These are phyloP conservation scores for Eupelmus urozonus DNA, from an alignment of 2,888 invertebrate genomes.

Conservation along the genomic window DNA sequence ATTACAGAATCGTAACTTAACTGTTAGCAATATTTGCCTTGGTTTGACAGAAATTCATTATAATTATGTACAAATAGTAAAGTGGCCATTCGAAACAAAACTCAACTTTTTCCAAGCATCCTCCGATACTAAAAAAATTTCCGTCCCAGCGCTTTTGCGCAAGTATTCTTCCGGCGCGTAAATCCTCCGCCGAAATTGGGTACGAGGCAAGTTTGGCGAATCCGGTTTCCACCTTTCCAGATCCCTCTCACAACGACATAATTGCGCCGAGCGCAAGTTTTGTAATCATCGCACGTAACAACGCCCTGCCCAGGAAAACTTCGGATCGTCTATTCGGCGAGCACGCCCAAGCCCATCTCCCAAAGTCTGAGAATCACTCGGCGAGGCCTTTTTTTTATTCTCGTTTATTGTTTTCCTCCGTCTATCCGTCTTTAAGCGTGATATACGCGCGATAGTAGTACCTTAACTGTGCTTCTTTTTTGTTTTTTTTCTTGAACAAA, in stretches of 20 bases:
- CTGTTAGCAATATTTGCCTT: no score
- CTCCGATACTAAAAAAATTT: no score
- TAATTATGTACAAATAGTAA: no score
- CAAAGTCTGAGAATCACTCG: constrained; percentile 5
- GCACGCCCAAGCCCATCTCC: background rate
- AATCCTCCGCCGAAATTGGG: constrained; percentile 32
- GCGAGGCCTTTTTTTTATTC: background rate
- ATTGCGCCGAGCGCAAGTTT: constrained; percentile 30
- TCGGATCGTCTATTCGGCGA: background rate
- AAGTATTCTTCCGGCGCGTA: constrained; percentile 4
- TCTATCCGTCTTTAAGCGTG: no score
- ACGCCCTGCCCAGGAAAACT: constrained; percentile 22
- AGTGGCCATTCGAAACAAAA: no score
- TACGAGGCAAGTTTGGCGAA: constrained; percentile 1
- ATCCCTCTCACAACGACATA: constrained; percentile 16
- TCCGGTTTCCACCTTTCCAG: constrained; percentile 26
- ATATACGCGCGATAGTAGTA: no score
- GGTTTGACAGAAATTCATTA: no score
- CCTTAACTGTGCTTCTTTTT: no score
- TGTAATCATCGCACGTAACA: constrained; percentile 45
- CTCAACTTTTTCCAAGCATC: no score
- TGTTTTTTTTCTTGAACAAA: no score
- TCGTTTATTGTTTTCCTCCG: constrained; percentile 9
- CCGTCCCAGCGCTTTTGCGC: background rate
- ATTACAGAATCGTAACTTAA: no score